Percentiles rank a stretch among this genome's conserved stretches.
Evolutionary conservation across 2,888 invertebrate species (phyloP).

Genomic region (Watsonalla cultraria): DNA sequence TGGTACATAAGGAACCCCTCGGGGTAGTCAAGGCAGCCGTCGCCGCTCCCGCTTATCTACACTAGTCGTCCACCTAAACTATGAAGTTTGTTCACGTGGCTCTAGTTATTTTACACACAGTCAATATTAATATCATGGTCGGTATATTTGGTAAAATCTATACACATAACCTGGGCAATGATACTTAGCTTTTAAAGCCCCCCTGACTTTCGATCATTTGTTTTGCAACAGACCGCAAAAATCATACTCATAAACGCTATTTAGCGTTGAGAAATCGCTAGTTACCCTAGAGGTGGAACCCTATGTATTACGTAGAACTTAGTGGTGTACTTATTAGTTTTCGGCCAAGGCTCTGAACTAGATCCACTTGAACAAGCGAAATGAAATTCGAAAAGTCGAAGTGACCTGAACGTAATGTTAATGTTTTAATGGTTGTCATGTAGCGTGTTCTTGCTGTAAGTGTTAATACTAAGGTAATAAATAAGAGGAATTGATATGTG

Average conservation of each 20-base stretch:
- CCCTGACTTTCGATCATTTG: too few relatives aligned
- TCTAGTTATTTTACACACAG: slow-evolving; percentile 13
- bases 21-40: slow-evolving; percentile 66
- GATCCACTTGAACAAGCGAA: slow-evolving; percentile 31
- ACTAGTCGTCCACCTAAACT: slow-evolving; percentile 37
- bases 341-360: slow-evolving; percentile 17
- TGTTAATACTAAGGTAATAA: slow-evolving; percentile 72
- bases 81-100: slow-evolving; percentile 18
- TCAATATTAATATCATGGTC: not conserved
- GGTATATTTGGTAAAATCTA: too few relatives aligned
- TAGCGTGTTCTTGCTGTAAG: slow-evolving; percentile 45
- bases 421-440: slow-evolving; percentile 37
- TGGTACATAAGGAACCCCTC: slow-evolving; percentile 80
- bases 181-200: too few relatives aligned
- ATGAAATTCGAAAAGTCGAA: slow-evolving; percentile 17
- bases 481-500: slow-evolving; percentile 61
- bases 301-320: too few relatives aligned
- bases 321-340: not conserved
- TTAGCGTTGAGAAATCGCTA: too few relatives aligned
- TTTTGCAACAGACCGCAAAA: too few relatives aligned
- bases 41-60: slow-evolving; percentile 46
- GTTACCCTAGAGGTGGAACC: too few relatives aligned
- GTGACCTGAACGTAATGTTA: slow-evolving; percentile 49
- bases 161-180: too few relatives aligned
- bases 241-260: too few relatives aligned